Conservation (phyloP, 2,888 invertebrate species). For the Lycia hirtaria region DNA sequence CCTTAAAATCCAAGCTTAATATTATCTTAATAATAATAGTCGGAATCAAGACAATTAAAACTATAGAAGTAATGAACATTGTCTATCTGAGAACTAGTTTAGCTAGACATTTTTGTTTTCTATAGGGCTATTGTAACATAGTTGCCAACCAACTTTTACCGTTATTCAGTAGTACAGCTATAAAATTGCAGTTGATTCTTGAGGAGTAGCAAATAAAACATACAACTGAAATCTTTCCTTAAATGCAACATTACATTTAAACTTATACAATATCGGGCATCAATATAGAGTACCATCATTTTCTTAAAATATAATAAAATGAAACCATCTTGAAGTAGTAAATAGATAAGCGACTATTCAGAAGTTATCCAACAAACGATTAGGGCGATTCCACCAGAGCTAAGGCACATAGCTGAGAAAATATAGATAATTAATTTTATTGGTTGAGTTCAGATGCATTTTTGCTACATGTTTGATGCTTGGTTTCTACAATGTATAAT, state of each 20-base stretch:
- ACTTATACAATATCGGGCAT: constrained; percentile 47
- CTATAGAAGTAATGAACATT: constrained; percentile 1
- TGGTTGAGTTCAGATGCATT: too few relatives aligned
- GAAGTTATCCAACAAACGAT: not conserved
- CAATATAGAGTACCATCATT: constrained; percentile 54
- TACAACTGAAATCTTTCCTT: constrained; percentile 49
- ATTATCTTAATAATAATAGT: constrained; percentile 39
- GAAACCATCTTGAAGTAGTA: constrained; percentile 2
- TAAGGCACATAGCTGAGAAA: too few relatives aligned
- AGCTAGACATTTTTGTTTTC: constrained; percentile 2
- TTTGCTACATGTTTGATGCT: too few relatives aligned
- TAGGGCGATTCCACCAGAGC: too few relatives aligned
- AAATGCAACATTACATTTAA: constrained; percentile 58
- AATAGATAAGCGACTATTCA: not conserved
- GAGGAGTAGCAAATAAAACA: not conserved
- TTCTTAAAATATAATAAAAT: not conserved
- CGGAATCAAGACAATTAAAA: constrained; percentile 28
- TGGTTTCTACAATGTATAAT: too few relatives aligned
- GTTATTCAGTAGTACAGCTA: not conserved
- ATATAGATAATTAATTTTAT: too few relatives aligned
- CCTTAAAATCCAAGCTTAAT: not conserved
- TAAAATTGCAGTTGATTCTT: not conserved
- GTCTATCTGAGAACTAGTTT: constrained; percentile 11
- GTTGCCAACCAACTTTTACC: constrained; percentile 23
- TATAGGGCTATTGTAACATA: constrained; percentile 9